Evolutionary conservation across 2,888 invertebrate species (phyloP), one percentile per base, ranked within the genome.

Genomic region (Coremacera marginata): DNA sequence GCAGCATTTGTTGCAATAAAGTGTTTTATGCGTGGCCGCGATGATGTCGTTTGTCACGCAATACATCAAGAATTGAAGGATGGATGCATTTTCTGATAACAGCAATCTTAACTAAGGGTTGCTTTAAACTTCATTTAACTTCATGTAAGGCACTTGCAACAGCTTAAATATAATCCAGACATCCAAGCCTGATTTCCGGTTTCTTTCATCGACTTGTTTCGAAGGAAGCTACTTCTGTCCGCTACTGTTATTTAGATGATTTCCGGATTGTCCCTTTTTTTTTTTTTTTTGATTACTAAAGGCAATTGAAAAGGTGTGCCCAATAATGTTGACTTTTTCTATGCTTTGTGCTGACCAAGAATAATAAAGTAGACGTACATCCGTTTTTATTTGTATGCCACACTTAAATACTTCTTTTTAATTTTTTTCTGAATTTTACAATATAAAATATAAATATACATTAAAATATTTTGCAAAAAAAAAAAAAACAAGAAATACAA

Each of bases 381-480:
- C 70, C 70, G 70, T 52, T 70, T 22, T 51, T 52, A 44, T 22
- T 44, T 68, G 19, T 16, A 19, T 49, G 25, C 49, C 68, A 25
- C 51, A 44, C 68, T 22, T 25, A 9, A 22, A 25, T 3, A n/a
- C 37, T 57, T 57, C 16, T 34, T 57, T n/a, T n/a, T 34, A n/a
- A n/a, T 63, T 55, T 11, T 55, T 31, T n/a, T 31, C 14, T 27
- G 4, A 19, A 37, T 51, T 51, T n/a, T 73, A 11, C 63, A 49
- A 52, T 65, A 81, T 44, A 82, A 85, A 84, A 84, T 83, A 85
- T 85, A 87, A 87, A 87, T 86, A 87, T 85, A 87, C 85, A 86
- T 86, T 86, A 85, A 87, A 86, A 85, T 85, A 85, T 84, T 84
- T 85, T 79, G 73, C 65, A 63, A 19, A 68, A 4, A 57, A n/a